phyloP scores from a whole-genome alignment of 2,888 invertebrate genomes.

The Ectropis crepuscularia region DNA sequence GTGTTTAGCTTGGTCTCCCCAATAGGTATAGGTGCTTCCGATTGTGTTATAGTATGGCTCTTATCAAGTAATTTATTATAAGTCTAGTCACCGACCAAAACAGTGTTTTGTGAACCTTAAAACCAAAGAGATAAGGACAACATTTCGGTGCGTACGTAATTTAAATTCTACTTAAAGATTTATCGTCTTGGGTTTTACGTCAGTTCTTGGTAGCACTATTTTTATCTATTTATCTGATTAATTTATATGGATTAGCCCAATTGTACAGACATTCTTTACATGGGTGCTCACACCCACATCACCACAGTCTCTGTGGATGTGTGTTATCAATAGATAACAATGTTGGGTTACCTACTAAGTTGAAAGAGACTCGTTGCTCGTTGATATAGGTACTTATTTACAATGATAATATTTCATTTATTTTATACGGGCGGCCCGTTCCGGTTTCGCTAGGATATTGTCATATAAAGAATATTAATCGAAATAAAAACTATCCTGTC shows the following conservation, averaged over 20 bases:
- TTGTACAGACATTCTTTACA: not conserved
- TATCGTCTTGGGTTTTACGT: constrained; percentile 6
- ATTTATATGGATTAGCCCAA: not conserved
- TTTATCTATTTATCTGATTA: constrained; percentile 8
- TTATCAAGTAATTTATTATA: too few relatives aligned
- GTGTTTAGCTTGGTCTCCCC: not conserved
- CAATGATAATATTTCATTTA: too few relatives aligned
- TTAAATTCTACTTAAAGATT: not conserved
- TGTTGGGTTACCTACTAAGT: too few relatives aligned
- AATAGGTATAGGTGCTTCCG: not conserved
- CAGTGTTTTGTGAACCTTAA: constrained; percentile 1
- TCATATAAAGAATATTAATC: too few relatives aligned
- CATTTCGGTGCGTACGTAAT: not conserved
- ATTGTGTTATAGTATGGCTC: not conserved
- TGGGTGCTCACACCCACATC: not conserved
- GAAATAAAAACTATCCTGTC: too few relatives aligned
- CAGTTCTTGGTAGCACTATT: not conserved
- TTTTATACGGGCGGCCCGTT: too few relatives aligned
- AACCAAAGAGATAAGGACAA: not conserved
- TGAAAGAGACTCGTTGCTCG: too few relatives aligned
- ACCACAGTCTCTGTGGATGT: too few relatives aligned
- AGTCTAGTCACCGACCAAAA: too few relatives aligned
- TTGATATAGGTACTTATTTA: too few relatives aligned
- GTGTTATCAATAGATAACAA: too few relatives aligned
- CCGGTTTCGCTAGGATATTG: too few relatives aligned